Percentiles rank a stretch among this genome's conserved stretches.
phyloP scores from a whole-genome alignment of 2,888 invertebrate genomes.

The Chouioia cunea region DNA sequence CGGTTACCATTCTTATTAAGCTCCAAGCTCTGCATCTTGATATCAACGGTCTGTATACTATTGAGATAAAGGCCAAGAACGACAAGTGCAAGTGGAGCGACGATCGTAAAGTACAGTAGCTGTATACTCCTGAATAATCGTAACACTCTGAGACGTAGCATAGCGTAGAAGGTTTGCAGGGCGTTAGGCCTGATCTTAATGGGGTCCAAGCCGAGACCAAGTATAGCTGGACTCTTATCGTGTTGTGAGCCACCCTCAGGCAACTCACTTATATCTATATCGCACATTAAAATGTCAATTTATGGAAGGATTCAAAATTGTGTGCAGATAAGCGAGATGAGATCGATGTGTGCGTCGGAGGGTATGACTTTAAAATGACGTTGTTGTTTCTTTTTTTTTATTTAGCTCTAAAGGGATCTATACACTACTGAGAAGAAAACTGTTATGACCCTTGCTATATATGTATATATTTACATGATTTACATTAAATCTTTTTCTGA shows the following conservation, averaged over 20 bases:
- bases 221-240: conserved; percentile 71
- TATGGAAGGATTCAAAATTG: no score
- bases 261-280: conserved; percentile 66
- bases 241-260: conserved; percentile 69
- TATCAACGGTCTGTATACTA: conserved; percentile 74
- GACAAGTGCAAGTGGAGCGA: conserved; percentile 79
- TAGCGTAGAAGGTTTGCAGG: conserved; percentile 76
- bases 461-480: no score
- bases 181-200: conserved; percentile 76
- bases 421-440: not conserved
- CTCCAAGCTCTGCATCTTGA: conserved; percentile 75
- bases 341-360: no score
- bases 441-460: no score
- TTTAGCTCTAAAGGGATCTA: not conserved
- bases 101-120: conserved; percentile 81
- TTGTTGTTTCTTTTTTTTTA: not conserved
- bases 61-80: conserved; percentile 78
- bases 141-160: conserved; percentile 76
- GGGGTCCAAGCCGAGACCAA: conserved; percentile 74
- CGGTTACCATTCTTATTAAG: conserved; percentile 70
- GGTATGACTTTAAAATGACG: no score
- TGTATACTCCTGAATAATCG: conserved; percentile 79
- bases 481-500: no score
- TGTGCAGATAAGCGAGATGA: no score
- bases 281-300: not conserved